Conservation (phyloP, 1,140 invertebrate genomes). For the Anadara kagoshimensis region DNA sequence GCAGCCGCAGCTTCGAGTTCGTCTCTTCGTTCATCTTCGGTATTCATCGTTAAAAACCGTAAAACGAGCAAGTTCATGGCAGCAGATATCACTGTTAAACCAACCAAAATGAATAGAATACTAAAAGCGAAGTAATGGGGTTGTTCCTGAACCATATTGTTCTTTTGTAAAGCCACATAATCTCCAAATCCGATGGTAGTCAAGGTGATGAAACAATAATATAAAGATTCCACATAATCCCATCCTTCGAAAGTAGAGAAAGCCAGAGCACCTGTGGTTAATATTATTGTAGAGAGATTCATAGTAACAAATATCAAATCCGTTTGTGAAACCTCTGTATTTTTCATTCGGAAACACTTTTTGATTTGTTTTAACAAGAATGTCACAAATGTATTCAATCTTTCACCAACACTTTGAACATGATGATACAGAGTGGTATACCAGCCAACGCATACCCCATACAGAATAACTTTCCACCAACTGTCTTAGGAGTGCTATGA, state of each 20-base stretch:
- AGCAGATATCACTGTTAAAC: constrained; percentile 98
- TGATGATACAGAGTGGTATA: constrained; percentile 72
- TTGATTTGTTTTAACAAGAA: constrained; percentile 68
- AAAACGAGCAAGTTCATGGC: constrained; percentile 98
- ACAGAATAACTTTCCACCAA: constrained; percentile 73
- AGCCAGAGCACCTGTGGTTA: constrained; percentile 94
- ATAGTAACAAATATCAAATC: constrained; percentile 96
- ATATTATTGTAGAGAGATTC: constrained; percentile 95
- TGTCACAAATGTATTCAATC: constrained; percentile 73
- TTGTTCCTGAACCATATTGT: constrained; percentile 94
- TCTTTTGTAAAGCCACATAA: constrained; percentile 86
- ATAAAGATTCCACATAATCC: constrained; percentile 98
- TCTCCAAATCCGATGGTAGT: constrained; percentile 94
- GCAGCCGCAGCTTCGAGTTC: constrained; percentile 83
- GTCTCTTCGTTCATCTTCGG: constrained; percentile 95
- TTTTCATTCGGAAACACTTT: constrained; percentile 67
- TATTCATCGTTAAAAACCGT: constrained; percentile 98
- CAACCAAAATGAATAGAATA: constrained; percentile 98
- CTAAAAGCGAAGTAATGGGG: constrained; percentile 99
- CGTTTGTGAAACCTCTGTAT: constrained; percentile 89
- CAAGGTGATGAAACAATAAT: constrained; percentile 99
- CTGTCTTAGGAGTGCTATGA: constrained; percentile 75
- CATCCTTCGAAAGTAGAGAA: constrained; percentile 97
- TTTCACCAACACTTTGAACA: constrained; percentile 75
- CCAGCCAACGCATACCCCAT: constrained; percentile 73